Evolutionary conservation across 2,888 invertebrate species (phyloP), one percentile per base, ranked within the genome.

Genomic region (Plagodis pulveraria): DNA sequence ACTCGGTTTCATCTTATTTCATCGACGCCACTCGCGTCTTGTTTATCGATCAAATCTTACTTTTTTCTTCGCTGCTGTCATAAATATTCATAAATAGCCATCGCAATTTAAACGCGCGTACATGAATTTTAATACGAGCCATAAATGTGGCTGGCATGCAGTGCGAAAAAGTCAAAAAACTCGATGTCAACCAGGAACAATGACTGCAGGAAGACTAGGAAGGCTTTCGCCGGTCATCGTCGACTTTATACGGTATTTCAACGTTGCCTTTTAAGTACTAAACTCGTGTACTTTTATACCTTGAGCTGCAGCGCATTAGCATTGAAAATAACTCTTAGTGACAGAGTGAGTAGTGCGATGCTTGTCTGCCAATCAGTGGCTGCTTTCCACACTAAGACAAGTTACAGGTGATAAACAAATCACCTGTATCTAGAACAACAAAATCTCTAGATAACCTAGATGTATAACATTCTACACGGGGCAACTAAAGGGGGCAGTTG

Each of bases 31-130:
- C 40, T 10, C 40, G 40, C 40, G 10, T 42, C 46, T 41, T 44
- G 54, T 73, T 71, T 81, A 83, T 86, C 79, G 70, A 81, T 80
- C 81, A 83, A 83, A 86, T 84, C 80, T 80, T 69, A 69, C 65
- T 66, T 80, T 77, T 76, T 76, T 81, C 35, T 78, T 76, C 69
- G 58, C 50, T 61, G 49, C 65, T 62, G 65, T 73, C 73, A 84
- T 87, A 83, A 77, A 87, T 87, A 87, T 87, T 86, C 85, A 86
- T 81, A 76, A 66, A 78, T 78, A 74, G 74, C 65, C 75, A 67
- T 67, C 58, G 63, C 76, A 75, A 81, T 80, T 84, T 76, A 72
- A 78, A 74, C 59, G 68, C 69, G 77, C 70, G 65, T 71, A 73
- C 73, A 81, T 84, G 84, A 80, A 87, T 87, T 80, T 86, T 85